These are phyloP conservation scores for Augiades crinisus DNA, from an alignment of 2,888 invertebrate species.

Conservation along the genomic window DNA sequence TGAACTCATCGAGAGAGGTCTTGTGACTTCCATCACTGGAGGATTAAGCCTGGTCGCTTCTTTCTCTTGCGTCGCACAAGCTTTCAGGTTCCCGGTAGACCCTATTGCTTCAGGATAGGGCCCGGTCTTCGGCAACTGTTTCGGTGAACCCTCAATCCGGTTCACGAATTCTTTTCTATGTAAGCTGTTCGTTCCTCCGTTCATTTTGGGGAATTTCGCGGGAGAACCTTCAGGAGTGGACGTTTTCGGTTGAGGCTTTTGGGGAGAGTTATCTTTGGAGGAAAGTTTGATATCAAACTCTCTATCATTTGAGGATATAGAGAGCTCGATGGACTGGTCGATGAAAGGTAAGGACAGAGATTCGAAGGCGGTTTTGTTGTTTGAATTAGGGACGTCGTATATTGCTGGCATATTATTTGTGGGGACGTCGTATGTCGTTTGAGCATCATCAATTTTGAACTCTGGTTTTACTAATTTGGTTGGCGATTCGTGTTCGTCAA, in stretches of 20 bases:
- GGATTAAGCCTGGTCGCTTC: slow-evolving; percentile 75
- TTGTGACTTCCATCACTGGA: slow-evolving; percentile 78
- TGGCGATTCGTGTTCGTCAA: slow-evolving; percentile 48
- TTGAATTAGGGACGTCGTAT: slow-evolving; percentile 67
- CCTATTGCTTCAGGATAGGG: slow-evolving; percentile 65
- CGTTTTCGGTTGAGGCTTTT: slow-evolving; percentile 51
- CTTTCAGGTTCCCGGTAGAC: slow-evolving; percentile 72
- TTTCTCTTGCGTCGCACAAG: slow-evolving; percentile 51
- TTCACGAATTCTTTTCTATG: slow-evolving; percentile 60
- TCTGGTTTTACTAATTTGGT: slow-evolving; percentile 51
- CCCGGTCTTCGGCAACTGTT: slow-evolving; percentile 56
- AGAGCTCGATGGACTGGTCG: slow-evolving; percentile 73
- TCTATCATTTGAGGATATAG: slow-evolving; percentile 74
- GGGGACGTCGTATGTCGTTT: slow-evolving; percentile 70
- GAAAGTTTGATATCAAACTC: slow-evolving; percentile 72
- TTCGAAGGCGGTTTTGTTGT: slow-evolving; percentile 70
- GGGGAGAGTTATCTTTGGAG: slow-evolving; percentile 64
- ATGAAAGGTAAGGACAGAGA: slow-evolving; percentile 71
- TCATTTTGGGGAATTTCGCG: slow-evolving; percentile 52
- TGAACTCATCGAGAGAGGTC: slow-evolving; percentile 89
- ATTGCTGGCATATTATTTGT: slow-evolving; percentile 70
- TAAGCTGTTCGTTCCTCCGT: slow-evolving; percentile 62
- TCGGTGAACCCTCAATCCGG: slow-evolving; percentile 50
- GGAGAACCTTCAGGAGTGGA: slow-evolving; percentile 53
- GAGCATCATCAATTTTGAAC: slow-evolving; percentile 58